Evolutionary conservation across 2,888 invertebrate species (phyloP).

Genomic region (Tetragonisca angustula): DNA sequence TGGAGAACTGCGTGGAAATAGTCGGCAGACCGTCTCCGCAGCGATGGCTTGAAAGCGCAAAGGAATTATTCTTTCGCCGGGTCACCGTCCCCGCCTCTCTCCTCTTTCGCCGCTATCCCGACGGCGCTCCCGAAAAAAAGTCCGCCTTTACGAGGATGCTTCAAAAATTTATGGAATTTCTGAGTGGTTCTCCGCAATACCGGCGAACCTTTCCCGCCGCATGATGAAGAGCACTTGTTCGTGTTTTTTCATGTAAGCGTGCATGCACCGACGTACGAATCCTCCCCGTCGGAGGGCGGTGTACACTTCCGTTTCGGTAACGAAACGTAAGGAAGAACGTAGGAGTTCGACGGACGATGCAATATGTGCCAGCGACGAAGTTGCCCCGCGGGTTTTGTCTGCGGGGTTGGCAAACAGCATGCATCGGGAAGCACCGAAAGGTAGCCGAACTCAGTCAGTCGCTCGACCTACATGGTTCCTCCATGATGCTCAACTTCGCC

Average conservation of each 20-base stretch:
- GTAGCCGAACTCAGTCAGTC: conserved; percentile 54
- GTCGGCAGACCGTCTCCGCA: background rate
- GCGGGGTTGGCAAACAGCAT: conserved; percentile 74
- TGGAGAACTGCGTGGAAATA: conserved; percentile 4
- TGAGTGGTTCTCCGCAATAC: conserved; percentile 69
- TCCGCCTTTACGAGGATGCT: conserved; percentile 69
- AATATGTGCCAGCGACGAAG: conserved; percentile 70
- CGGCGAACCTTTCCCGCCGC: conserved; percentile 30
- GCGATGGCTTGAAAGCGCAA: conserved; percentile 52
- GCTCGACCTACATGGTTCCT: background rate
- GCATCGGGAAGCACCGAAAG: conserved; percentile 74
- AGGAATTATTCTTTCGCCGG: conserved; percentile 58
- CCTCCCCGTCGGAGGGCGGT: background rate
- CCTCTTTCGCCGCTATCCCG: background rate
- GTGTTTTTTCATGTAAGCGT: conserved; percentile 8
- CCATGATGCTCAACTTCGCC: background rate
- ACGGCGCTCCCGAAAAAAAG: conserved; percentile 49
- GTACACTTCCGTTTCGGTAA: background rate
- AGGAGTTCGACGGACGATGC: conserved; percentile 57
- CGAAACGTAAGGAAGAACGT: conserved; percentile 9
- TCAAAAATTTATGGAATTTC: conserved; percentile 78
- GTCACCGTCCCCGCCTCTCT: conserved; percentile 36
- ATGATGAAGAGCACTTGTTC: conserved; percentile 43
- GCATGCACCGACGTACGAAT: conserved; percentile 21
- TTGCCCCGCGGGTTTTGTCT: conserved; percentile 63